phyloP scores from a whole-genome alignment of 2,113 vertebrate genomes.

The Ariopsis seemanni region DNA sequence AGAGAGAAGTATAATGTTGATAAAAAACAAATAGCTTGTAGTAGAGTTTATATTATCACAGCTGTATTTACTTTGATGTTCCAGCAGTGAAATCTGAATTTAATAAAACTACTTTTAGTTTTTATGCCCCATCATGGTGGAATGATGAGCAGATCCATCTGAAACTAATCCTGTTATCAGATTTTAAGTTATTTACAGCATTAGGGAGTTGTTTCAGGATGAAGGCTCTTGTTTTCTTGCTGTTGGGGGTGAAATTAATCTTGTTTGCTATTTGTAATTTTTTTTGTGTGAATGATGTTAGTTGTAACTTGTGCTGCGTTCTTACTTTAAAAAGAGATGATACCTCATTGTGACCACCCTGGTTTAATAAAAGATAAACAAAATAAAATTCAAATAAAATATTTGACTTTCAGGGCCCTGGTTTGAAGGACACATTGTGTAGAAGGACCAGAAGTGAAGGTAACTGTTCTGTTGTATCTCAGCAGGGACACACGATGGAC shows the following conservation, averaged over 20 bases:
- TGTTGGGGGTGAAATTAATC: background rate
- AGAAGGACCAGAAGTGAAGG: background rate
- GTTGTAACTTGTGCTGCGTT: background rate
- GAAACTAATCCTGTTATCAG: background rate
- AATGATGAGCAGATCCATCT: too few relatives aligned
- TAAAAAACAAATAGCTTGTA: too few relatives aligned
- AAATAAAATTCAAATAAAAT: background rate
- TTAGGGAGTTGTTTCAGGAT: background rate
- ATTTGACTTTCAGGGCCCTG: background rate
- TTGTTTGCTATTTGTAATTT: too few relatives aligned
- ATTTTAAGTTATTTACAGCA: background rate
- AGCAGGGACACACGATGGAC: slow-evolving; percentile 35
- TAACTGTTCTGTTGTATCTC: slow-evolving; percentile 7
- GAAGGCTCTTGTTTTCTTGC: background rate
- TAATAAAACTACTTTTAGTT: background rate
- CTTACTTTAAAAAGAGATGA: background rate
- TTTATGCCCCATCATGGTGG: background rate
- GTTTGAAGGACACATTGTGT: background rate
- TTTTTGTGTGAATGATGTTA: background rate
- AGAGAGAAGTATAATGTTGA: background rate
- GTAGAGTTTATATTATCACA: background rate
- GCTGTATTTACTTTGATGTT: background rate
- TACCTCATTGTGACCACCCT: background rate
- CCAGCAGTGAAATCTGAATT: background rate
- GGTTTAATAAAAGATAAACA: background rate